These are phyloP conservation scores for Lucifuga dentata DNA, from an alignment of 2,113 vertebrate genomes.

Conservation along the genomic window DNA sequence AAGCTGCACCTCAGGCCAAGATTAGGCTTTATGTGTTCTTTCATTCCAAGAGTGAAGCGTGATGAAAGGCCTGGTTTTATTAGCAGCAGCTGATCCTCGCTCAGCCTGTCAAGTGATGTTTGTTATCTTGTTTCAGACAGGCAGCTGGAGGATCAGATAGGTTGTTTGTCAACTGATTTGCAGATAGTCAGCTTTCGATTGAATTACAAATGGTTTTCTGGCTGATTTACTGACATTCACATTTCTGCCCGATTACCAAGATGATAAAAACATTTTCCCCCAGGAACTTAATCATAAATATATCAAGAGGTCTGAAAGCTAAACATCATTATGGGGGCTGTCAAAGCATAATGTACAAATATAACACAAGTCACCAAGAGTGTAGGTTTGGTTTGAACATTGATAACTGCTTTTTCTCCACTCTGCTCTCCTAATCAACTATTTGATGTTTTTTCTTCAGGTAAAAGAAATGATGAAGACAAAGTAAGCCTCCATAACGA, in stretches of 20 bases:
- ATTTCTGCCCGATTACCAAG: not conserved
- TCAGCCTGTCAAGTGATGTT: conserved; percentile 16
- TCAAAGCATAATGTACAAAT: too few relatives aligned
- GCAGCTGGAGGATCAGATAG: conserved; percentile 33
- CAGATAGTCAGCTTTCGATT: conserved; percentile 10
- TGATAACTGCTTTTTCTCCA: too few relatives aligned
- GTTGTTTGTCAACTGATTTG: conserved; percentile 15
- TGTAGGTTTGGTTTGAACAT: too few relatives aligned
- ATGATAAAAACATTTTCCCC: not conserved
- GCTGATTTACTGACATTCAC: conserved; percentile 13
- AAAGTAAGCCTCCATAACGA: too few relatives aligned
- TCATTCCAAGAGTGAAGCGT: conserved; percentile 6
- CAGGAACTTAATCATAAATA: not conserved
- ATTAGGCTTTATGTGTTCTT: conserved; percentile 31
- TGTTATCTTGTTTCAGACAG: conserved; percentile 44
- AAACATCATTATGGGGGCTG: not conserved
- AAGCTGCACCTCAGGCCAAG: conserved; percentile 25
- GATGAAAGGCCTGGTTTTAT: conserved; percentile 38
- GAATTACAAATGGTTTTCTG: conserved; percentile 14
- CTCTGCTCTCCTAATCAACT: too few relatives aligned
- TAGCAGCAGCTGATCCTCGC: conserved; percentile 14
- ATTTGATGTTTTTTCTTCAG: too few relatives aligned
- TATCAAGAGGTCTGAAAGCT: not conserved
- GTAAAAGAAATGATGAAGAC: too few relatives aligned
- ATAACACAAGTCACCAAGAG: too few relatives aligned